A percentile compares a stretch with the other conserved stretches of the same genome.
Evolutionary conservation across 2,113 vertebrate species (phyloP).

Genomic region (Takifugu flavidus): DNA sequence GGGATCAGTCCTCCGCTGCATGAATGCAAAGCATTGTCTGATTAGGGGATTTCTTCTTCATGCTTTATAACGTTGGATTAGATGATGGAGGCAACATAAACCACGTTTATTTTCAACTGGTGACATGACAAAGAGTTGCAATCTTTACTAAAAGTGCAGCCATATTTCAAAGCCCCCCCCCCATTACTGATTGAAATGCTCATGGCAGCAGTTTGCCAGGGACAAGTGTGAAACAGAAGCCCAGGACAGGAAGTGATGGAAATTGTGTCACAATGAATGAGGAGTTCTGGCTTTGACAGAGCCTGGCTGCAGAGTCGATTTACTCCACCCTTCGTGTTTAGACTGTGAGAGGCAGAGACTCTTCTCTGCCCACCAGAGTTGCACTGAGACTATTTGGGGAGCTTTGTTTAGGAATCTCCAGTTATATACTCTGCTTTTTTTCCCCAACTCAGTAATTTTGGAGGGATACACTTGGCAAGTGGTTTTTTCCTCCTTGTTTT

Average conservation of each 20-base stretch:
- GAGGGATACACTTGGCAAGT: slow-evolving; percentile 21
- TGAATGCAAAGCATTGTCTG: no score
- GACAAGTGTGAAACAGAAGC: slow-evolving; percentile 1
- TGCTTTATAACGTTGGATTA: no score
- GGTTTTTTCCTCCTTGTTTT: slow-evolving; percentile 11
- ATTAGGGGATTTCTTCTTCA: no score
- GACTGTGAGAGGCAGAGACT: slow-evolving; percentile 34
- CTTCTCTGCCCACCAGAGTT: slow-evolving; percentile 28
- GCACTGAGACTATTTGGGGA: slow-evolving; percentile 16
- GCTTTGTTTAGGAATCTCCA: slow-evolving; percentile 14
- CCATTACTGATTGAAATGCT: background rate
- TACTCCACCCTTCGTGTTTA: slow-evolving; percentile 46
- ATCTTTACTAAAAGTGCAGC: no score
- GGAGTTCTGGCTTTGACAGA: slow-evolving; percentile 50
- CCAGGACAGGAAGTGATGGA: slow-evolving; percentile 19
- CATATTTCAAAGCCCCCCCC: no score
- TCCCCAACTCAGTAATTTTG: slow-evolving; percentile 2
- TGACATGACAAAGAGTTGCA: no score
- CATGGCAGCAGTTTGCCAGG: background rate
- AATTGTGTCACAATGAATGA: slow-evolving; percentile 40
- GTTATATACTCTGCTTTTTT: slow-evolving; percentile 17
- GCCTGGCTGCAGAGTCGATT: slow-evolving; percentile 40
- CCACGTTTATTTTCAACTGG: no score
- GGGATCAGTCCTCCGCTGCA: no score
- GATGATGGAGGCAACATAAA: no score